Conservation (phyloP, 2,113 vertebrate genomes). For the Cettia cetti region DNA sequence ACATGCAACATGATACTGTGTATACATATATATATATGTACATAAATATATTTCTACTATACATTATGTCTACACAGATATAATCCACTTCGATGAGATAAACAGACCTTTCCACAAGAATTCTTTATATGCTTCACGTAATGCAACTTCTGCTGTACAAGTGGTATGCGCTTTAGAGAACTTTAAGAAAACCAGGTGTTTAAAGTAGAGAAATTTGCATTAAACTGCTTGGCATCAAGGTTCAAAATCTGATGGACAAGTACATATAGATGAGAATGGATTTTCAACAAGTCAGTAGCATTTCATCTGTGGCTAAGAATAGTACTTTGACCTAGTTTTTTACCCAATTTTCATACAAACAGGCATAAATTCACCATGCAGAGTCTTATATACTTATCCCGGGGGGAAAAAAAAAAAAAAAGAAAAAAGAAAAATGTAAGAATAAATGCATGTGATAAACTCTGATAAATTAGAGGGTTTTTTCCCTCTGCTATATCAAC, state of each 20-base stretch:
- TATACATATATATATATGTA: background rate
- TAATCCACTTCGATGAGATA: constrained; percentile 22
- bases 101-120: constrained; percentile 7
- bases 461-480: background rate
- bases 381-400: background rate
- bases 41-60: background rate
- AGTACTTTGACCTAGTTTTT: constrained; percentile 1
- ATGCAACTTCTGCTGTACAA: background rate
- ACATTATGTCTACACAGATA: background rate
- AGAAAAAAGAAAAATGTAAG: background rate
- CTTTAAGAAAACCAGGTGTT: background rate
- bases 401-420: background rate
- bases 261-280: background rate
- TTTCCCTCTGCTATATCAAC: background rate
- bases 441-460: background rate
- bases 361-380: background rate
- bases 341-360: constrained; percentile 8
- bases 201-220: background rate
- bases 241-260: background rate
- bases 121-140: background rate
- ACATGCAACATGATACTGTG: background rate
- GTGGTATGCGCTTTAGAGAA: background rate
- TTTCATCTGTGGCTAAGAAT: background rate
- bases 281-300: background rate
- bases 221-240: background rate